These are phyloP conservation scores for Epirrhoe alternata DNA, from an alignment of 2,888 invertebrate species.

Conservation along the genomic window DNA sequence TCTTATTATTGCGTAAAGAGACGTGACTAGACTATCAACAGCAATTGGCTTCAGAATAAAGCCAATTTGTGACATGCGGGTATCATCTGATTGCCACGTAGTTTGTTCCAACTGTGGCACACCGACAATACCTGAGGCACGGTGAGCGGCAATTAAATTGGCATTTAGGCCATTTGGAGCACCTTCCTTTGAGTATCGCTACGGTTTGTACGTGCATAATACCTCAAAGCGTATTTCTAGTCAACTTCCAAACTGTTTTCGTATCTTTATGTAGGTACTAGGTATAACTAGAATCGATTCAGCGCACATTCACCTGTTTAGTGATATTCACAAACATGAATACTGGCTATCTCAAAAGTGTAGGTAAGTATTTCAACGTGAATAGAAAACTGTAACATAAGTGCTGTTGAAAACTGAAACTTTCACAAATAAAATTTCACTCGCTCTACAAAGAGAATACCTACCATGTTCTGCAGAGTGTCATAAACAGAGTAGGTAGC, in stretches of 20 bases:
- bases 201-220: neutral
- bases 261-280: too few species aligned
- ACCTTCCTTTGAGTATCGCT: neutral
- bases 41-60: neutral
- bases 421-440: conserved; percentile 10
- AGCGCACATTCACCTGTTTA: too few species aligned
- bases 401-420: conserved; percentile 8
- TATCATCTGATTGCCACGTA: neutral
- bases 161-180: neutral
- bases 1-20: conserved; percentile 4
- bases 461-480: conserved; percentile 6
- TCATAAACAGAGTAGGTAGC: conserved; percentile 8
- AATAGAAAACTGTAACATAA: conserved; percentile 1
- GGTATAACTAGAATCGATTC: too few species aligned
- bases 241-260: neutral
- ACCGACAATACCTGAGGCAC: neutral
- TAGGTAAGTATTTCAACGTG: conserved; percentile 5
- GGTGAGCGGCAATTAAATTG: neutral
- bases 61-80: neutral
- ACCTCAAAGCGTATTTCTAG: neutral
- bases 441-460: conserved; percentile 13
- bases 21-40: conserved; percentile 9
- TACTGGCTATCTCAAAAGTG: conserved; percentile 3
- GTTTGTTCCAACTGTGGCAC: neutral
- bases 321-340: too few species aligned